phyloP scores from a whole-genome alignment of 1,140 invertebrate species.

The Heliconius melpomene region DNA sequence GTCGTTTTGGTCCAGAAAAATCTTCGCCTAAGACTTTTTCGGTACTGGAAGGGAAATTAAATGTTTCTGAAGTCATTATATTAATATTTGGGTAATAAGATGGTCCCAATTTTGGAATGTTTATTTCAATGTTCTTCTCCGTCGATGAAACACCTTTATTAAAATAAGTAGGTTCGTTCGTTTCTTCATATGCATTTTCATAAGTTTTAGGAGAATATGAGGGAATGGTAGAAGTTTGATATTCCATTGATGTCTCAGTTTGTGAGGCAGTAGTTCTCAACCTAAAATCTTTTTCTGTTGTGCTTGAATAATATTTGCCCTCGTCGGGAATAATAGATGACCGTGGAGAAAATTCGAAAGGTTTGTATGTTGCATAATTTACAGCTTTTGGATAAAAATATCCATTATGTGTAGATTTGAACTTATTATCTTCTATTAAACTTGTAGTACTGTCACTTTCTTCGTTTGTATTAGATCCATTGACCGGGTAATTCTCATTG shows the following conservation, averaged over 20 bases:
- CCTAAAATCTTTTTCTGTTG: too few relatives aligned
- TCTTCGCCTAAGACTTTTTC: slow-evolving; percentile 54
- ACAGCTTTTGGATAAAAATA: slow-evolving; percentile 12
- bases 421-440: background rate
- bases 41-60: background rate
- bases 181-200: background rate
- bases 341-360: background rate
- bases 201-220: background rate
- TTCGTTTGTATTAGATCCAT: background rate
- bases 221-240: background rate
- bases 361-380: background rate
- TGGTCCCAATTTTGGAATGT: background rate
- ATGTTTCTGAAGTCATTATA: background rate
- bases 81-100: slow-evolving; percentile 12
- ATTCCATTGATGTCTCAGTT: background rate
- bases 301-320: background rate
- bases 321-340: background rate
- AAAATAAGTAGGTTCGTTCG: background rate
- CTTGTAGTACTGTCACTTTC: background rate
- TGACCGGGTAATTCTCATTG: background rate
- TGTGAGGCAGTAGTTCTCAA: too few relatives aligned
- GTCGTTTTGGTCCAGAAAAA: slow-evolving; percentile 61
- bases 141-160: background rate
- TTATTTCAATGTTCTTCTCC: background rate
- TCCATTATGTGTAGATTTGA: slow-evolving; percentile 9